phyloP scores from a whole-genome alignment of 2,888 invertebrate genomes.

The Archaeoteleia sp. region DNA sequence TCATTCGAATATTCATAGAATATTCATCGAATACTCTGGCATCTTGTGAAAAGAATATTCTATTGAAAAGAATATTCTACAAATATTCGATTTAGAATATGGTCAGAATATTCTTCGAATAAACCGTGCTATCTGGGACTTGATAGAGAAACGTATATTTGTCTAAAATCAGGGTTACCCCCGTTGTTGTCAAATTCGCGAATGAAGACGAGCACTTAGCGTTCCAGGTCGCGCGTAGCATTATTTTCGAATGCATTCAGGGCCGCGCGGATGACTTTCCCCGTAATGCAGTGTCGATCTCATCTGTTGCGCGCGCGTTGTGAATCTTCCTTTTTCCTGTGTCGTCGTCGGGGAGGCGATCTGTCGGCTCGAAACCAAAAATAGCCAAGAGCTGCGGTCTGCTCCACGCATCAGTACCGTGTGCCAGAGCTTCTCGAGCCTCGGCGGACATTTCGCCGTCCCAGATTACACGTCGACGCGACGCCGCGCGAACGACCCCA shows the following conservation, averaged over 20 bases:
- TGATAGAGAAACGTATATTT: too few relatives aligned
- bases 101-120: too few relatives aligned
- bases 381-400: slow-evolving; percentile 65
- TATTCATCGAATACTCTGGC: too few relatives aligned
- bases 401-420: slow-evolving; percentile 58
- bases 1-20: too few relatives aligned
- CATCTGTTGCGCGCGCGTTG: slow-evolving; percentile 14
- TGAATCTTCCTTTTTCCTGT: slow-evolving; percentile 37
- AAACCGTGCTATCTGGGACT: too few relatives aligned
- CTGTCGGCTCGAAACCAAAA: slow-evolving; percentile 61
- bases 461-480: slow-evolving; percentile 45
- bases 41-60: too few relatives aligned
- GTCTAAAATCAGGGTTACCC: too few relatives aligned
- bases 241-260: slow-evolving; percentile 4
- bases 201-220: too few relatives aligned
- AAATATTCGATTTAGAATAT: too few relatives aligned
- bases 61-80: too few relatives aligned
- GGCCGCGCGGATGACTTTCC: neutral
- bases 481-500: slow-evolving; percentile 51
- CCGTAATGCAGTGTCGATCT: slow-evolving; percentile 2
- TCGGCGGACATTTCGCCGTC: slow-evolving; percentile 62
- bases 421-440: slow-evolving; percentile 63
- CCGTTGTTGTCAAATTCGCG: too few relatives aligned
- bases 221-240: neutral
- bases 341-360: slow-evolving; percentile 45